Conservation (phyloP, 2,797 vertebrate species). For the Pyrocephalus nanus region DNA sequence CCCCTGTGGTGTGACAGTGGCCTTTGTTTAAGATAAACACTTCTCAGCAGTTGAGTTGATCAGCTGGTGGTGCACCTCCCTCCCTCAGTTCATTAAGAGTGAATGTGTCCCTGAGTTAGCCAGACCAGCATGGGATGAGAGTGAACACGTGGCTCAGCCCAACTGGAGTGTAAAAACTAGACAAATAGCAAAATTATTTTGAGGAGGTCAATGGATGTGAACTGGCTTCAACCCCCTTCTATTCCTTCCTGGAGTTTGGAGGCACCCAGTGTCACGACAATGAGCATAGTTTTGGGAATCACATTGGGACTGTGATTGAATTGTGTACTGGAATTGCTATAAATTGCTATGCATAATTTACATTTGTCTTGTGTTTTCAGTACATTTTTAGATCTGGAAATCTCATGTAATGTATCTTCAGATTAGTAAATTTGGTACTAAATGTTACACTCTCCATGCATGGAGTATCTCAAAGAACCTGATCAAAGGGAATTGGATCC, state of each 20-base stretch:
- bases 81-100: background rate
- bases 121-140: background rate
- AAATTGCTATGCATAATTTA: background rate
- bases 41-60: background rate
- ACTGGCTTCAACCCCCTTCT: background rate
- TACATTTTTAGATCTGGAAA: background rate
- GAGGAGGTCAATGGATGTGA: background rate
- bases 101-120: background rate
- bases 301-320: background rate
- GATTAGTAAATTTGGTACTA: background rate
- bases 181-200: background rate
- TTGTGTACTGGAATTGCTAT: background rate
- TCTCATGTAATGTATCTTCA: background rate
- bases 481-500: background rate
- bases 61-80: background rate
- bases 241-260: background rate
- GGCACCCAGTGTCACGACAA: fast-evolving
- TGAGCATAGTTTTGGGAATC: background rate
- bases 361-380: background rate
- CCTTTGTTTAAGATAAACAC: background rate
- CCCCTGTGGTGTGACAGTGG: background rate
- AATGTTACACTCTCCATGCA: background rate
- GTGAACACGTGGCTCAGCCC: background rate
- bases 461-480: background rate
- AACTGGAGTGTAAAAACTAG: background rate